Base-by-base conservation (phyloP, 2,113 vertebrate genomes). In the Colossoma macropomum region DNA sequence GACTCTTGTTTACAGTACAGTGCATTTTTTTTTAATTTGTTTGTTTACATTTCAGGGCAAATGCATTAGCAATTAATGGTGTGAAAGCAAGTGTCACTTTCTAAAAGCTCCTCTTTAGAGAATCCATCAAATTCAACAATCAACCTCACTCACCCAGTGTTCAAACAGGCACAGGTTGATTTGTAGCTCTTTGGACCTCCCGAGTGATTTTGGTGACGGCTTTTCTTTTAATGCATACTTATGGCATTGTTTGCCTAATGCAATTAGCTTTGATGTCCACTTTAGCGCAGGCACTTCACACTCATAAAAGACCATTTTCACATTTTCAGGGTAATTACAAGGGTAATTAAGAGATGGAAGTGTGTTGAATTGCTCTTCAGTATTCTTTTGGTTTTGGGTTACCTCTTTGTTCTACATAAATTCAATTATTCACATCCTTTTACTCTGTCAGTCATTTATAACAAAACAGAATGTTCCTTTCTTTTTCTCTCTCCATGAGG, bases 281-380 rank as follows among this genome's bases (percentile, higher is more conserved):
- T 71, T 80, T 80, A 80, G 54, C 10, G 68, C 34, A 13, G 68
- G 16, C 32, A 60, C 70, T 70, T 80, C 69, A 73, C 38, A 62
- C 27, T 48, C 34, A 63, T 28, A 62, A 80, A 72, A 73, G 34
- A 62, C 60, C 34, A 32, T 59, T 80, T 73, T 73, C 38, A 60
- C 54, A 59, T 73, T 62, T 72, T 45, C 54, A 48, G 54, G 38
- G 25, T 63, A 73, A 73, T 80, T 73, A n/a, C 68, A 71, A 45
- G 68, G 11, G 38, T 71, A 71, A 71, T 71, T 71, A 71, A 71
- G 68, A 71, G 21, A n/a, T 25, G 23, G 38, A 45, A 71, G 34
- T n/a, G 68, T 45, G 38, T n/a, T 71, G 38, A 45, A 71, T 71
- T 45, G 68, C 68, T 71, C 68, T 71, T 71, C 38, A 25, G 7